Evolutionary conservation across 92 coral and sea anemone genomes (phyloP).

Genomic region (Micromussa lordhowensis): DNA sequence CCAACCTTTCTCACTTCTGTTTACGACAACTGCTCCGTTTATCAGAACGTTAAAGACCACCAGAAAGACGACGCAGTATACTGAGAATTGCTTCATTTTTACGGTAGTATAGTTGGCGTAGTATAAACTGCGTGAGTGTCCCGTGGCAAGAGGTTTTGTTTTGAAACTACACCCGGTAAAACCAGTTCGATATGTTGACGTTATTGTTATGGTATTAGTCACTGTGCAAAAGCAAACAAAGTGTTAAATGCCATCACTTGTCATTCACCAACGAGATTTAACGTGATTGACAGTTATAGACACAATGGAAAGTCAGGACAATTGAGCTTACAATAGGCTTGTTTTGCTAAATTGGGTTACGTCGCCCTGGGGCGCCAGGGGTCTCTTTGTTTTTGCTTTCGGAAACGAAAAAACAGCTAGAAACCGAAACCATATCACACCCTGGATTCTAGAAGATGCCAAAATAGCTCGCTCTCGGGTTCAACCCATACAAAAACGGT

Average conservation of each 20-base stretch:
- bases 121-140: slow-evolving; percentile 31
- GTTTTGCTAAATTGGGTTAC: slow-evolving; percentile 3
- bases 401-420: background rate
- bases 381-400: background rate
- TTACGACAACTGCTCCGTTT: slow-evolving; percentile 1
- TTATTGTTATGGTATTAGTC: slow-evolving; percentile 20
- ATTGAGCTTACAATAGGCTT: slow-evolving; percentile 6
- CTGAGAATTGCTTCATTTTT: slow-evolving; percentile 20
- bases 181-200: slow-evolving; percentile 44
- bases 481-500: background rate
- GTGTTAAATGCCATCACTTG: slow-evolving; percentile 38
- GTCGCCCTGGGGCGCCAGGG: slow-evolving; percentile 10
- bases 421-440: slow-evolving; percentile 18
- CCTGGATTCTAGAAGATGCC: slow-evolving; percentile 9
- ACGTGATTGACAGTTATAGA: slow-evolving; percentile 24
- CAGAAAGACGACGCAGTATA: background rate
- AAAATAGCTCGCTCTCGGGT: background rate
- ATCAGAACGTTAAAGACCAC: slow-evolving; percentile 12
- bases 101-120: slow-evolving; percentile 25
- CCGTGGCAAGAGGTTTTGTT: slow-evolving; percentile 43
- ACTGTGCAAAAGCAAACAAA: slow-evolving; percentile 18
- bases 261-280: slow-evolving; percentile 19
- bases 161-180: slow-evolving; percentile 49
- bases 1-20: slow-evolving; percentile 36
- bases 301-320: slow-evolving; percentile 1